phyloP scores from a whole-genome alignment of 1,140 invertebrate genomes.

The Batillaria attramentaria region DNA sequence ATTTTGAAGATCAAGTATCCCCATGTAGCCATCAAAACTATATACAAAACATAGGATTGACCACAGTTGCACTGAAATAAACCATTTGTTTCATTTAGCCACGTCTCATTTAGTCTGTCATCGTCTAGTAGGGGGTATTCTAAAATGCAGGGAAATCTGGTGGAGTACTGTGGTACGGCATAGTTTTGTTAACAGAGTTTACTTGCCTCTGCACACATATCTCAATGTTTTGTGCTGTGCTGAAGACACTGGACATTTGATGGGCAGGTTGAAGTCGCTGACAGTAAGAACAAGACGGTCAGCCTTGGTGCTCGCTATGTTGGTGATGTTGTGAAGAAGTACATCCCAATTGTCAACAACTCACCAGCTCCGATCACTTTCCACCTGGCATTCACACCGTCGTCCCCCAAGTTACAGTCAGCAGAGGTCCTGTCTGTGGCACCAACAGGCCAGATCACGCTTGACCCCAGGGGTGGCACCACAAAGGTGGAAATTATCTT shows the following conservation, averaged over 20 bases:
- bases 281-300: constrained; percentile 66
- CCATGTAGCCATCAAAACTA: too few relatives aligned
- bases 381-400: constrained; percentile 63
- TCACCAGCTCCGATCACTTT: constrained; percentile 69
- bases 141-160: too few relatives aligned
- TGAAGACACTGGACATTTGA: too few relatives aligned
- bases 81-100: not conserved
- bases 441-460: constrained; percentile 60
- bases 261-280: constrained; percentile 69
- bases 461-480: constrained; percentile 63
- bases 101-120: too few relatives aligned
- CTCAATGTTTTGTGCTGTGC: too few relatives aligned
- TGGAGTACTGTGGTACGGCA: too few relatives aligned
- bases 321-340: constrained; percentile 63
- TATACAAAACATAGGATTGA: not conserved
- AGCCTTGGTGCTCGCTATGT: constrained; percentile 67
- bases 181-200: too few relatives aligned
- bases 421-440: constrained; percentile 54
- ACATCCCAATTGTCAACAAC: constrained; percentile 69
- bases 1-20: not conserved
- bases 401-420: constrained; percentile 56
- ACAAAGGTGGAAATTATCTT: constrained; percentile 64
- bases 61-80: not conserved
- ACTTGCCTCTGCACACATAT: too few relatives aligned
- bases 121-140: too few relatives aligned